phyloP scores from a whole-genome alignment of 2,797 vertebrate genomes.

The Eulemur mongoz region DNA sequence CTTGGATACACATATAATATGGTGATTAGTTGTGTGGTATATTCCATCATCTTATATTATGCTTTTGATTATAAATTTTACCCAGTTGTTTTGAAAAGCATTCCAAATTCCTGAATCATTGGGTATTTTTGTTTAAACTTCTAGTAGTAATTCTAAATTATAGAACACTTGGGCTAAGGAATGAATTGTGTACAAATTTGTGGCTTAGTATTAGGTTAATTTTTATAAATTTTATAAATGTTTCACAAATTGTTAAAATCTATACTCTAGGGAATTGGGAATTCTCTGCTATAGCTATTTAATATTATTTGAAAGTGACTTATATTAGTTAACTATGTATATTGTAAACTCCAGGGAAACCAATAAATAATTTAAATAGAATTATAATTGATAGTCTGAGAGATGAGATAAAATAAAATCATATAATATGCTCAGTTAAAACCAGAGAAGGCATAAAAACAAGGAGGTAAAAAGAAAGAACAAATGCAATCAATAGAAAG shows the following conservation, averaged over 20 bases:
- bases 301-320: background rate
- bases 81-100: background rate
- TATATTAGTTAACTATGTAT: background rate
- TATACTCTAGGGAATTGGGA: background rate
- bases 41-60: background rate
- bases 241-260: background rate
- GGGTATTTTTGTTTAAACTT: background rate
- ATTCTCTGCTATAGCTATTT: background rate
- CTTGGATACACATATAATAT: background rate
- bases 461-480: background rate
- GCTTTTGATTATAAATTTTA: background rate
- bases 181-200: background rate
- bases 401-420: background rate
- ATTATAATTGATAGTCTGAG: background rate
- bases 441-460: background rate
- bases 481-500: background rate
- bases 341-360: background rate
- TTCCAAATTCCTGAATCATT: background rate
- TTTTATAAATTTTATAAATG: conserved; percentile 12
- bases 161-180: background rate
- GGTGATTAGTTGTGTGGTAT: background rate
- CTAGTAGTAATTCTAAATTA: background rate
- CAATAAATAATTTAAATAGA: background rate
- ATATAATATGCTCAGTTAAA: background rate
- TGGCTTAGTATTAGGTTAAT: background rate